Conservation (phyloP, 1,140 invertebrate species). For the Diorhabda elongata region DNA sequence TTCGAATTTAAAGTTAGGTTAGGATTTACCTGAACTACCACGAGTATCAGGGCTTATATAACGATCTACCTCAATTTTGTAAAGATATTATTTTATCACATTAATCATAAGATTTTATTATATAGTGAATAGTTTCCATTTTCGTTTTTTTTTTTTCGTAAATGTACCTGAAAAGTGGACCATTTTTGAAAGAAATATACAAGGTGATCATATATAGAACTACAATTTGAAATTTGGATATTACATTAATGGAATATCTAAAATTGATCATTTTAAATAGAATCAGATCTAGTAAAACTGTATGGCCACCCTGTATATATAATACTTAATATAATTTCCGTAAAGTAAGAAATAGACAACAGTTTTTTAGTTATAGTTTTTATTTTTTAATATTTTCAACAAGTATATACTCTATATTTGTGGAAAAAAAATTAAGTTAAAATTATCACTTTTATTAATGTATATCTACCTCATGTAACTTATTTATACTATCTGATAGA, state of each 20-base stretch:
- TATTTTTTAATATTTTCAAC: too few species aligned
- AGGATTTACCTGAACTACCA: slow-evolving; percentile 10
- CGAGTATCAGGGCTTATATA: slow-evolving; percentile 15
- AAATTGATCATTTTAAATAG: not conserved
- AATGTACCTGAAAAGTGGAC: slow-evolving; percentile 11
- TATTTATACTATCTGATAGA: too few species aligned
- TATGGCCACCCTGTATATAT: too few species aligned
- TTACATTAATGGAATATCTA: not conserved
- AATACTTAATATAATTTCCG: too few species aligned
- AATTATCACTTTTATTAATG: too few species aligned
- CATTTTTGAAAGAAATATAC: not conserved
- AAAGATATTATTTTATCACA: slow-evolving; percentile 30
- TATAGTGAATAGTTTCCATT: slow-evolving; percentile 28
- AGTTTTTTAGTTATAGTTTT: too few species aligned
- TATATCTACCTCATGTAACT: too few species aligned
- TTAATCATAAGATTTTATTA: slow-evolving; percentile 29
- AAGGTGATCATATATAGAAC: not conserved
- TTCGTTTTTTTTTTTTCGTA: slow-evolving; percentile 27
- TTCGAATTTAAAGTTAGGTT: slow-evolving; percentile 20
- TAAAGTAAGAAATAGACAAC: too few species aligned
- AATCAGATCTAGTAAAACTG: too few species aligned
- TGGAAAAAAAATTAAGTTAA: too few species aligned
- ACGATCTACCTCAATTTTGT: slow-evolving; percentile 32
- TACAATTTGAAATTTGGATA: not conserved
- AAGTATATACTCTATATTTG: too few species aligned